Evolutionary conservation across 1,140 invertebrate genomes (phyloP).

Genomic region (Planococcus citri): DNA sequence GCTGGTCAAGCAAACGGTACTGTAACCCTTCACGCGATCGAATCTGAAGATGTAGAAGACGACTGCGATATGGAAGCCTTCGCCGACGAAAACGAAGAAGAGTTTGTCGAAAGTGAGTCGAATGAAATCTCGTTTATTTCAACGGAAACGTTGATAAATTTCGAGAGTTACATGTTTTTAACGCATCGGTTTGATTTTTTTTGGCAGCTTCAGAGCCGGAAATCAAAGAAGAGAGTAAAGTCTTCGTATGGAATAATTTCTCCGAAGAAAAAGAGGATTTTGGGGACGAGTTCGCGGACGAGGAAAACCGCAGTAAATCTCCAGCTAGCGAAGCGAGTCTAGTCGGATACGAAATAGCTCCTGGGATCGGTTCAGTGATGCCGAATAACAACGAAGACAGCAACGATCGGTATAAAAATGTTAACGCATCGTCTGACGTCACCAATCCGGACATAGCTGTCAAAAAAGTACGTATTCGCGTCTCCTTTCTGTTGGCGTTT

Average conservation of each 20-base stretch:
- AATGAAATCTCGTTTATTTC: too few species aligned
- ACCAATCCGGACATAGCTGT: background rate
- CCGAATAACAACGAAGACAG: conserved; percentile 23
- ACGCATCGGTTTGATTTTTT: too few species aligned
- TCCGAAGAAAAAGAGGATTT: background rate
- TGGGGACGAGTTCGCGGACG: background rate
- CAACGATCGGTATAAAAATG: background rate
- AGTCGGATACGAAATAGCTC: conserved; percentile 39
- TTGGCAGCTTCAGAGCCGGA: background rate
- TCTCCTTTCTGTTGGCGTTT: background rate
- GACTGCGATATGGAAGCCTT: conserved; percentile 27
- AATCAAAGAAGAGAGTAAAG: conserved; percentile 45
- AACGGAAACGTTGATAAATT: background rate
- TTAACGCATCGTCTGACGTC: conserved; percentile 21
- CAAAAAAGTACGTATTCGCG: background rate
- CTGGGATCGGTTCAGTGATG: conserved; percentile 40
- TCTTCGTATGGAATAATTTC: conserved; percentile 56
- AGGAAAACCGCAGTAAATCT: conserved; percentile 27
- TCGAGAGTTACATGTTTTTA: background rate
- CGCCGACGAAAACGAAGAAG: conserved; percentile 32
- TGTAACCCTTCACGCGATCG: background rate
- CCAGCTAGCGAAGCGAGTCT: conserved; percentile 28
- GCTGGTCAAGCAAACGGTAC: conserved; percentile 16
- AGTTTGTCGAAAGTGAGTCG: conserved; percentile 34
- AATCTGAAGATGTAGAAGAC: conserved; percentile 29